A percentile compares a stretch with the other conserved stretches of the same genome.
Conservation (phyloP, 2,888 invertebrate genomes). For the Ennomos quercinarius region DNA sequence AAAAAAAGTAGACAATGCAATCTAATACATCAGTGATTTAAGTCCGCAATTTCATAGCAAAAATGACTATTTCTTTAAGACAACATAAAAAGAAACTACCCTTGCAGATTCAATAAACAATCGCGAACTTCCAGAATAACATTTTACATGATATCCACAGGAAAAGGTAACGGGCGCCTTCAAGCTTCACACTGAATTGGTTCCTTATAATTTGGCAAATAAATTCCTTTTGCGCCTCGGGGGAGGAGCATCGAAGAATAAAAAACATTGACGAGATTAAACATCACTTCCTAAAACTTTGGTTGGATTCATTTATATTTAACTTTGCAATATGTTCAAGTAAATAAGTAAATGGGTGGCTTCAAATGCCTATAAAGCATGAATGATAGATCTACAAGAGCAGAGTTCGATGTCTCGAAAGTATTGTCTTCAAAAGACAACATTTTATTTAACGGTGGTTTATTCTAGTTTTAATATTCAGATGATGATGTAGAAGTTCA, state of each 20-base stretch:
- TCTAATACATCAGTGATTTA: not conserved
- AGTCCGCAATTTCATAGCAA: not conserved
- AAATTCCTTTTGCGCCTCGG: conserved; percentile 35
- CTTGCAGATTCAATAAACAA: conserved; percentile 26
- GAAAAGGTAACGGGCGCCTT: conserved; percentile 25
- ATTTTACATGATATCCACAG: conserved; percentile 27
- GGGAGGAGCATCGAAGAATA: conserved; percentile 27
- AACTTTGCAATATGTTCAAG: conserved; percentile 28
- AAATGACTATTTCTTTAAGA: not conserved
- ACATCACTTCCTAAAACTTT: conserved; percentile 35
- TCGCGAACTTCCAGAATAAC: conserved; percentile 18
- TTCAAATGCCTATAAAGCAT: conserved; percentile 9
- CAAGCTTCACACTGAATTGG: conserved; percentile 37
- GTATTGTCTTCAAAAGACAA: not conserved
- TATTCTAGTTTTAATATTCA: not conserved
- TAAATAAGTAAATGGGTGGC: conserved; percentile 13
- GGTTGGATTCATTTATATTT: conserved; percentile 23
- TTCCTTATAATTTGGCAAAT: conserved; percentile 39
- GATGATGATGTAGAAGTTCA: too few species aligned
- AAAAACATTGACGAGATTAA: conserved; percentile 39
- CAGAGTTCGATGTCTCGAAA: conserved; percentile 11
- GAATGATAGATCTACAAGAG: conserved; percentile 25
- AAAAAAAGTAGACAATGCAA: not conserved
- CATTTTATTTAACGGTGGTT: not conserved
- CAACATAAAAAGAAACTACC: conserved; percentile 8